Evolutionary conservation across 2,113 vertebrate species (phyloP).

Genomic region (Nansenia antarctica): DNA sequence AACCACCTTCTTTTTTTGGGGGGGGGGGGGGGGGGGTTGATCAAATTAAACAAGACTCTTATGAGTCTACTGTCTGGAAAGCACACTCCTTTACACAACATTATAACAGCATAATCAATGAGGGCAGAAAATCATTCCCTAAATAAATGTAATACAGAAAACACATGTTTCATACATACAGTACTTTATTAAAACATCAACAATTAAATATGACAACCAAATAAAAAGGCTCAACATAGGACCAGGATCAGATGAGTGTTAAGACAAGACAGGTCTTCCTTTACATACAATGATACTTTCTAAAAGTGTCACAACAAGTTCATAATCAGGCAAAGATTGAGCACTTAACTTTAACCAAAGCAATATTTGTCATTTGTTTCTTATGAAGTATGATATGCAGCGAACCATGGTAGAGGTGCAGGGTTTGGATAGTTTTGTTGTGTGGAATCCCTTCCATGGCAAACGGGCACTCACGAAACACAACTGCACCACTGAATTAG

Average conservation of each 20-base stretch:
- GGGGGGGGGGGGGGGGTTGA: too few relatives aligned
- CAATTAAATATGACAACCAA: conserved; percentile 7
- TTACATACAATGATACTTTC: not conserved
- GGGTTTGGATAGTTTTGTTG: not conserved
- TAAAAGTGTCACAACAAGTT: conserved; percentile 6
- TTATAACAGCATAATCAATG: too few relatives aligned
- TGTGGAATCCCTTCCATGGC: not conserved
- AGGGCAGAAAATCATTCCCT: not conserved
- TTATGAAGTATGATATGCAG: not conserved
- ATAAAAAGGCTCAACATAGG: not conserved
- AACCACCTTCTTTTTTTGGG: too few relatives aligned
- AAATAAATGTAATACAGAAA: not conserved
- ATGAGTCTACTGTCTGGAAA: too few relatives aligned
- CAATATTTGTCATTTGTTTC: not conserved
- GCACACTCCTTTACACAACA: too few relatives aligned
- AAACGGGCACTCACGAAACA: not conserved
- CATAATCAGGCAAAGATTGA: not conserved
- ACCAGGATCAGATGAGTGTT: not conserved
- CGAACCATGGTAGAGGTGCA: not conserved
- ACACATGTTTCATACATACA: not conserved
- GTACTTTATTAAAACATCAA: conserved; percentile 6
- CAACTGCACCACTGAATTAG: not conserved
- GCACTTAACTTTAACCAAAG: not conserved
- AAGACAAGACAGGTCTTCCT: not conserved
- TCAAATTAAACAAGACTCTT: too few relatives aligned